phyloP scores from a whole-genome alignment of 2,888 invertebrate species.

The Stenodema calcarata region DNA sequence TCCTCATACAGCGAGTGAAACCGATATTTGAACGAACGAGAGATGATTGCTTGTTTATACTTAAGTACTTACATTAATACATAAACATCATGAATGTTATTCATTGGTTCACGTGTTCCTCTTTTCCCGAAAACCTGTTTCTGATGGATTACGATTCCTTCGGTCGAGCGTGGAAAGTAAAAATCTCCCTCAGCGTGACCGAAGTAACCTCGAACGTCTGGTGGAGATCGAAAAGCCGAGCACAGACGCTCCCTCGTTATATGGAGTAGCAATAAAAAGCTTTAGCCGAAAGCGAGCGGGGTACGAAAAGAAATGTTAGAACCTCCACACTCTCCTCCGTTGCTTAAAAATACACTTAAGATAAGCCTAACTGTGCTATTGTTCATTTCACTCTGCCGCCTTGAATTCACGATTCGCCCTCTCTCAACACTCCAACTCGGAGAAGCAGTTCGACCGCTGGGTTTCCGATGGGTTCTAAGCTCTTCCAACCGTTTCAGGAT shows the following conservation, averaged over 20 bases:
- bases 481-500: not conserved
- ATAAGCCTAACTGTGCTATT: not conserved
- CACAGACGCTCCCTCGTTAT: not conserved
- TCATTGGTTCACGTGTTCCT: no score
- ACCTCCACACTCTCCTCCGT: not conserved
- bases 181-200: no score
- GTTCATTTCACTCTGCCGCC: not conserved
- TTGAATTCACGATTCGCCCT: not conserved
- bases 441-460: not conserved
- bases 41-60: no score
- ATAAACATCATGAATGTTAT: no score
- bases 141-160: no score
- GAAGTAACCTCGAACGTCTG: no score
- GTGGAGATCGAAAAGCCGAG: not conserved
- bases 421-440: not conserved
- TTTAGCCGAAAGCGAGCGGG: not conserved
- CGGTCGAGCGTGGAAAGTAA: no score
- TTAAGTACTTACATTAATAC: no score
- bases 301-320: not conserved
- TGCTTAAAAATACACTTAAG: not conserved
- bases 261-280: not conserved
- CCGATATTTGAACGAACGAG: no score
- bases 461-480: not conserved
- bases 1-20: no score
- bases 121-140: no score